Evolutionary conservation across 2,797 vertebrate species (phyloP).

Genomic region (Synanceia verrucosa): DNA sequence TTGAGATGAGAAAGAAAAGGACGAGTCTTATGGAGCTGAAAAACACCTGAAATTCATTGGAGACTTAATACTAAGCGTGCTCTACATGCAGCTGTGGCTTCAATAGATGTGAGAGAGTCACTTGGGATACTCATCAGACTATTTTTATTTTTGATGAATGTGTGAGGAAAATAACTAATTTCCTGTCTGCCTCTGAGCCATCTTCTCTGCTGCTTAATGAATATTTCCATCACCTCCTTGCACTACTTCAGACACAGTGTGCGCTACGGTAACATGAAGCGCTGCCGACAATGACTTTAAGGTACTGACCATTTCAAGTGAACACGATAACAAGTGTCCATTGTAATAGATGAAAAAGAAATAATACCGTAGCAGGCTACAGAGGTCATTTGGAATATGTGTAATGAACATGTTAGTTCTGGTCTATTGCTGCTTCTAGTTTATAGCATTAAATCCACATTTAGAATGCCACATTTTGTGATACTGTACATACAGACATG

Average conservation of each 20-base stretch:
- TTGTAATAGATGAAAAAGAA: constrained; percentile 9
- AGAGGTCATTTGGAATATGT: background rate
- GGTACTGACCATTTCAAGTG: background rate
- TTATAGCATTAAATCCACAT: background rate
- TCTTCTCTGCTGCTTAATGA: constrained; percentile 55
- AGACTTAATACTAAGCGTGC: constrained; percentile 44
- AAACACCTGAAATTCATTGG: constrained; percentile 65
- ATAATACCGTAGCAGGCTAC: background rate
- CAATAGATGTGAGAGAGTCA: constrained; percentile 60
- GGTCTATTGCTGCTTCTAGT: background rate
- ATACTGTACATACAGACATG: background rate
- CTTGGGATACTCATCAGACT: constrained; percentile 68
- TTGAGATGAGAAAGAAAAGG: constrained; percentile 19
- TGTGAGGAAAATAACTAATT: constrained; percentile 70
- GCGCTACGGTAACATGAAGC: background rate
- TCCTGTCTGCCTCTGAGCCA: constrained; percentile 72
- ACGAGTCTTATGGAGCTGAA: constrained; percentile 26
- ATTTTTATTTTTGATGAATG: constrained; percentile 79
- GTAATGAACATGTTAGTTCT: background rate
- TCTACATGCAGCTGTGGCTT: constrained; percentile 61
- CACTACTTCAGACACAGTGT: constrained; percentile 13
- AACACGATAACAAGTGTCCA: constrained; percentile 2
- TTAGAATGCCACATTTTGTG: background rate
- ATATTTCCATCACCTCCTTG: constrained; percentile 59
- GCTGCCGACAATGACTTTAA: constrained; percentile 2